These are phyloP conservation scores for Alfaro cultratus DNA, from an alignment of 2,797 vertebrate genomes.

Conservation along the genomic window DNA sequence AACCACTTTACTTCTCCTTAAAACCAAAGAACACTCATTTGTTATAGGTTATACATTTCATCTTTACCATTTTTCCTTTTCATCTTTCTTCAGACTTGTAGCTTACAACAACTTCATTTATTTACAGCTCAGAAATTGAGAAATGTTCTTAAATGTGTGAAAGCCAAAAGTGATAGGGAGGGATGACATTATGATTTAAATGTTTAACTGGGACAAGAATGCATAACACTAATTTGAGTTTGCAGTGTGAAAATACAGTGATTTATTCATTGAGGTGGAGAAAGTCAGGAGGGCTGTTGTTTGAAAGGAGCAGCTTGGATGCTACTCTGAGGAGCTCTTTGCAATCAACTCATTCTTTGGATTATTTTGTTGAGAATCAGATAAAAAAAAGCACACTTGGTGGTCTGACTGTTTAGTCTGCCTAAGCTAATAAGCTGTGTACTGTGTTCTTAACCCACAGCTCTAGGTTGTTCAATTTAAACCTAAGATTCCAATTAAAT, in stretches of 20 bases:
- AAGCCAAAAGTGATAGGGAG: background rate
- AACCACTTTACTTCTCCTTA: constrained; percentile 8
- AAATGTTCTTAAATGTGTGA: background rate
- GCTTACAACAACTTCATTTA: background rate
- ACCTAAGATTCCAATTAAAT: background rate
- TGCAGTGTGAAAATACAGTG: background rate
- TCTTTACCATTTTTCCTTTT: background rate
- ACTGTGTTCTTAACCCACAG: background rate
- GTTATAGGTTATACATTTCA: background rate
- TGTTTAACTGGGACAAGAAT: background rate
- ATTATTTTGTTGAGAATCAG: background rate
- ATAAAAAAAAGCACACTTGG: background rate
- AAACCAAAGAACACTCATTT: constrained; percentile 1
- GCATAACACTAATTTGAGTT: background rate
- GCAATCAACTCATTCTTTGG: background rate
- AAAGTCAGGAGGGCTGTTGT: background rate
- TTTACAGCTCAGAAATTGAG: background rate
- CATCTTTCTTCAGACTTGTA: background rate
- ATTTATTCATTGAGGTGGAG: background rate
- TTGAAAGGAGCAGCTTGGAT: background rate
- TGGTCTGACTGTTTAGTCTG: background rate
- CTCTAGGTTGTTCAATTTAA: background rate
- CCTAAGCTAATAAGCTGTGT: background rate
- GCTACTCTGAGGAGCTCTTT: background rate
- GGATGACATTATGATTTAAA: background rate